Conservation (phyloP, 2,113 vertebrate genomes). For the Eonycteris spelaea region DNA sequence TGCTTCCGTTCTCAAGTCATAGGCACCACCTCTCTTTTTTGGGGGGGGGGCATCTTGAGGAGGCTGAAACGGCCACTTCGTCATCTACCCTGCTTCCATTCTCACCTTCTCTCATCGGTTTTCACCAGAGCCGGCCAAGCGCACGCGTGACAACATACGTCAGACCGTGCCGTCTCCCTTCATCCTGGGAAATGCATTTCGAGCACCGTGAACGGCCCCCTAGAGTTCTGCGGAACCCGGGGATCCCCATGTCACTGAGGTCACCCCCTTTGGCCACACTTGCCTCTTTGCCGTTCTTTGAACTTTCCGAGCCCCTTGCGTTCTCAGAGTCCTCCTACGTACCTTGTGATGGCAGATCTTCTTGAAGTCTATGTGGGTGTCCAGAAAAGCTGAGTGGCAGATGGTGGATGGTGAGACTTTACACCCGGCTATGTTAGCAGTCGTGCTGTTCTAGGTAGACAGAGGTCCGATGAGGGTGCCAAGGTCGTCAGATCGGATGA, state of each 20-base stretch:
- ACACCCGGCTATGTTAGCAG: neutral
- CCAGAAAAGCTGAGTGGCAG: neutral
- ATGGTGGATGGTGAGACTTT: neutral
- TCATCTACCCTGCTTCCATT: neutral
- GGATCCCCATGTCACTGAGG: rapidly evolving
- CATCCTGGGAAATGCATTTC: neutral
- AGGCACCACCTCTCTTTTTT: neutral
- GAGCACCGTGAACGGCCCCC: neutral
- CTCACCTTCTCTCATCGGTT: neutral
- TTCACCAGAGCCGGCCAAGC: neutral
- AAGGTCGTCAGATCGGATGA: neutral
- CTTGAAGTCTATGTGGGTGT: neutral
- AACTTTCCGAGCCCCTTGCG: neutral
- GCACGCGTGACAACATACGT: neutral
- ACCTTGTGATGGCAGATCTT: neutral
- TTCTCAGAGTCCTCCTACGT: neutral
- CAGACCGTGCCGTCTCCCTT: neutral
- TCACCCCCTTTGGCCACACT: too few species aligned
- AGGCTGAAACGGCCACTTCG: neutral
- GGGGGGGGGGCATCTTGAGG: neutral
- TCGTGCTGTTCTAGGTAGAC: neutral
- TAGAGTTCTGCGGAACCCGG: neutral
- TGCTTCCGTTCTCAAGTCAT: neutral
- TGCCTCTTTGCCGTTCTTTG: neutral
- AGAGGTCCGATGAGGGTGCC: neutral